Evolutionary conservation across 2,113 vertebrate genomes (phyloP).

Genomic region (Thunnus maccoyii): DNA sequence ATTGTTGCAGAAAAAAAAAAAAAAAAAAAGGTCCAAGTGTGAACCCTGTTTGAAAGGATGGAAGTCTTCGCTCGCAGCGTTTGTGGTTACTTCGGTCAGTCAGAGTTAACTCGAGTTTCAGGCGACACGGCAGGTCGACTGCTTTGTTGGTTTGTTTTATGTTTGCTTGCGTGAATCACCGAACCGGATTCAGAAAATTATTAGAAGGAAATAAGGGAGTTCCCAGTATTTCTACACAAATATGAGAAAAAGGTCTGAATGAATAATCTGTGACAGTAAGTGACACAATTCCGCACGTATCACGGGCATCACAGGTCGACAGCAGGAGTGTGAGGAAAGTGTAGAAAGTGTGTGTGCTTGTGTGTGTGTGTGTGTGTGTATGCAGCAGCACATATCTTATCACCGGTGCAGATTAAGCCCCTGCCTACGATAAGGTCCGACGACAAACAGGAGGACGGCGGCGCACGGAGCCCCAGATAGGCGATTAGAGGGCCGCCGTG

Average conservation of each 20-base stretch:
- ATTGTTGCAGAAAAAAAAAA: not conserved
- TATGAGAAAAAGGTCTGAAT: not conserved
- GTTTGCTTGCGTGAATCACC: slow-evolving; percentile 1
- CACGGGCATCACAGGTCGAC: slow-evolving; percentile 17
- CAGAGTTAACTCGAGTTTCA: not conserved
- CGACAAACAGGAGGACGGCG: slow-evolving; percentile 58
- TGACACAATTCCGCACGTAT: slow-evolving; percentile 18
- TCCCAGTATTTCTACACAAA: slow-evolving; percentile 27
- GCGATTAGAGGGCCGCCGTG: slow-evolving; percentile 59
- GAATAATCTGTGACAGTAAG: slow-evolving; percentile 11
- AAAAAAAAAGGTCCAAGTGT: slow-evolving; percentile 20
- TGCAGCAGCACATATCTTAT: slow-evolving; percentile 62
- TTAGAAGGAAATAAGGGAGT: slow-evolving; percentile 26
- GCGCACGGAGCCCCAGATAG: slow-evolving; percentile 59
- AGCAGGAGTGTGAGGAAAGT: slow-evolving; percentile 23
- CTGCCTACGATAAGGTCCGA: slow-evolving; percentile 68
- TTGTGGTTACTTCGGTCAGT: slow-evolving; percentile 20
- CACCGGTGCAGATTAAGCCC: slow-evolving; percentile 69
- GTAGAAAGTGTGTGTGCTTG: slow-evolving; percentile 17
- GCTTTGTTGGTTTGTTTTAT: not conserved
- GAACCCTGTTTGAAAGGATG: slow-evolving; percentile 3
- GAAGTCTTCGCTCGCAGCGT: not conserved
- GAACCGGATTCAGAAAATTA: slow-evolving; percentile 4
- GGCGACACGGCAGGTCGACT: not conserved
- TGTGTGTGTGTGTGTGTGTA: slow-evolving; percentile 13